Conservation (phyloP, 2,888 invertebrate genomes). For the Melanotus villosus region DNA sequence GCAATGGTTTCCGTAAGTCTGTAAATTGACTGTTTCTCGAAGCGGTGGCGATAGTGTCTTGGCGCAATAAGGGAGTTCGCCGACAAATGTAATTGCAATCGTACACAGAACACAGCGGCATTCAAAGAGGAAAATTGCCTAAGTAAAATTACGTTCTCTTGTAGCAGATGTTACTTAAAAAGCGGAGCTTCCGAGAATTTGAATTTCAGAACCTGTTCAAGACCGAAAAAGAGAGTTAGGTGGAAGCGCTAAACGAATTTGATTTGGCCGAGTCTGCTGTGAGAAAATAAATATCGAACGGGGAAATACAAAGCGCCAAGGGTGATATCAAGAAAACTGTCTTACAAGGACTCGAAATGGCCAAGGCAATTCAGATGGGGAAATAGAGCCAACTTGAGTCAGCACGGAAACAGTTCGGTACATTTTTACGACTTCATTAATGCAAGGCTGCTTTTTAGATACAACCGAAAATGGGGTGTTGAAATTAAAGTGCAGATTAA, state of each 20-base stretch:
- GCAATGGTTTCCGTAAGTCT: slow-evolving; percentile 48
- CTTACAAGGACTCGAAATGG: slow-evolving; percentile 49
- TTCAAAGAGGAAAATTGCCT: slow-evolving; percentile 25
- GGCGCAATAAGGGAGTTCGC: slow-evolving; percentile 38
- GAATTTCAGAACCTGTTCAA: slow-evolving; percentile 7
- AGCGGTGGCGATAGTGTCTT: slow-evolving; percentile 40
- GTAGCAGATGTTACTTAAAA: slow-evolving; percentile 7
- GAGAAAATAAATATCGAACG: slow-evolving; percentile 15
- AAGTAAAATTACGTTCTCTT: slow-evolving; percentile 18
- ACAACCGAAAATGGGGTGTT: slow-evolving; percentile 67
- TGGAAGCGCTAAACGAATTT: slow-evolving; percentile 1
- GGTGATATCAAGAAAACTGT: slow-evolving; percentile 39
- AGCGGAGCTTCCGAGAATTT: background rate
- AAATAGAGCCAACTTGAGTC: slow-evolving; percentile 46
- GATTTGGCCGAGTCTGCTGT: slow-evolving; percentile 11
- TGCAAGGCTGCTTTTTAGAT: slow-evolving; percentile 62
- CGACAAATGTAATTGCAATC: slow-evolving; percentile 44
- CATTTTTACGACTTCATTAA: slow-evolving; percentile 68
- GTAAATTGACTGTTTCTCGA: slow-evolving; percentile 49
- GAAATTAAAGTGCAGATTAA: slow-evolving; percentile 68
- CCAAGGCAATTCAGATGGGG: slow-evolving; percentile 48
- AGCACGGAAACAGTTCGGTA: slow-evolving; percentile 52
- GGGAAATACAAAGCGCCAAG: slow-evolving; percentile 16
- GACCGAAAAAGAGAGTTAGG: background rate
- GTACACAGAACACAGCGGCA: slow-evolving; percentile 23